Conservation (phyloP, 2,113 vertebrate genomes). For the Falco punctatus region DNA sequence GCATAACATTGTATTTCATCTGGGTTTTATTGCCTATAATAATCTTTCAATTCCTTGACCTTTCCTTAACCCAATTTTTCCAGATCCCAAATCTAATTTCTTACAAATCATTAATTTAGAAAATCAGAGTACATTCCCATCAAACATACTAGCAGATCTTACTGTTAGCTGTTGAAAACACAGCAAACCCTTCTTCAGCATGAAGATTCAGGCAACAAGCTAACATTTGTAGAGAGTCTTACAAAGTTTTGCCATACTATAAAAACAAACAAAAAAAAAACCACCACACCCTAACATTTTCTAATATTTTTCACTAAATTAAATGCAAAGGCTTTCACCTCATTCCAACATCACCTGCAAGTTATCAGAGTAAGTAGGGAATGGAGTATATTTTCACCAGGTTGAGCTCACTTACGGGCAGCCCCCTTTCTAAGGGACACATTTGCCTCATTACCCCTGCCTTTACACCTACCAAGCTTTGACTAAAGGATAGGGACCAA, state of each 20-base stretch:
- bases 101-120: slow-evolving; percentile 13
- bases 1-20: neutral
- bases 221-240: neutral
- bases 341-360: neutral
- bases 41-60: slow-evolving; percentile 40
- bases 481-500: neutral
- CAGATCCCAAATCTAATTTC: slow-evolving; percentile 51
- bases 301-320: neutral
- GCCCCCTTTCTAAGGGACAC: neutral
- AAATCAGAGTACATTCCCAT: neutral
- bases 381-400: neutral
- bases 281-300: neutral
- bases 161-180: neutral
- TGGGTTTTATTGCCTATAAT: slow-evolving; percentile 25
- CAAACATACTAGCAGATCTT: neutral
- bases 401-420: neutral
- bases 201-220: neutral
- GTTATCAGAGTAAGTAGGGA: neutral
- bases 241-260: neutral
- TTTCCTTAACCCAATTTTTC: slow-evolving; percentile 47
- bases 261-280: neutral
- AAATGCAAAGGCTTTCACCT: neutral
- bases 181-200: neutral
- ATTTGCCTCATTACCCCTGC: neutral
- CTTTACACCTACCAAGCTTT: neutral